A percentile compares a stretch with the other conserved stretches of the same genome.
These are phyloP conservation scores for Drosophila lacertosa DNA, from an alignment of 1,140 invertebrate species.

Conservation along the genomic window DNA sequence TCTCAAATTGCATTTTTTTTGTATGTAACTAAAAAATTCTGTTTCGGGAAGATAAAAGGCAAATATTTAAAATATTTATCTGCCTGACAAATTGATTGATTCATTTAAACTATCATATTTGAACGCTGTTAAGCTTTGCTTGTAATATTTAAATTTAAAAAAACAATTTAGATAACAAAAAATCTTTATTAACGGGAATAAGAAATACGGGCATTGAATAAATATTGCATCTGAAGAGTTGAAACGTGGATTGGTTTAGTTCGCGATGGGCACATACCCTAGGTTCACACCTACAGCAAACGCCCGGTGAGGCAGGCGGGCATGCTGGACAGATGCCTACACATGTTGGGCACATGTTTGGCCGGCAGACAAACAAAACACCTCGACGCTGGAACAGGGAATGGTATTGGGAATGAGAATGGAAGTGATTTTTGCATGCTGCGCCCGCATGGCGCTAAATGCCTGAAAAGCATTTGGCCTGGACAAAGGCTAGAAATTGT, in stretches of 20 bases:
- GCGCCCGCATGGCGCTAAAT: conserved; percentile 72
- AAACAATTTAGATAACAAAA: too few species aligned
- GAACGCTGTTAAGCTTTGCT: too few species aligned
- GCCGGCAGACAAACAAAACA: conserved; percentile 63
- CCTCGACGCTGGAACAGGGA: conserved; percentile 33
- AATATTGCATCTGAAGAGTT: background rate
- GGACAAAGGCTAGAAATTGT: conserved; percentile 8
- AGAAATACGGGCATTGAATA: too few species aligned
- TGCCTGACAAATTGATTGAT: too few species aligned
- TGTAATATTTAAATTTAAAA: too few species aligned
- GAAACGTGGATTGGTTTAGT: background rate
- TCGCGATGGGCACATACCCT: too few species aligned
- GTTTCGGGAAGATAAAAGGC: too few species aligned
- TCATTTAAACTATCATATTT: too few species aligned
- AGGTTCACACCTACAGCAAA: conserved; percentile 35
- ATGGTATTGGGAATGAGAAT: conserved; percentile 6
- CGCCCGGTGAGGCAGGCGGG: conserved; percentile 14
- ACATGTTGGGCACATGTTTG: conserved; percentile 62
- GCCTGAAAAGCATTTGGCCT: conserved; percentile 38
- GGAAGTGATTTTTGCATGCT: conserved; percentile 58
- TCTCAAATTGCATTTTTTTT: too few species aligned
- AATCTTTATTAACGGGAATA: too few species aligned
- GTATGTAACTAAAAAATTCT: too few species aligned
- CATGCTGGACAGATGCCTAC: conserved; percentile 18
- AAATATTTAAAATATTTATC: too few species aligned